Evolutionary conservation across 35 echinoderm and acorn worm species (phyloP).

Genomic region (Antedon bifida): DNA sequence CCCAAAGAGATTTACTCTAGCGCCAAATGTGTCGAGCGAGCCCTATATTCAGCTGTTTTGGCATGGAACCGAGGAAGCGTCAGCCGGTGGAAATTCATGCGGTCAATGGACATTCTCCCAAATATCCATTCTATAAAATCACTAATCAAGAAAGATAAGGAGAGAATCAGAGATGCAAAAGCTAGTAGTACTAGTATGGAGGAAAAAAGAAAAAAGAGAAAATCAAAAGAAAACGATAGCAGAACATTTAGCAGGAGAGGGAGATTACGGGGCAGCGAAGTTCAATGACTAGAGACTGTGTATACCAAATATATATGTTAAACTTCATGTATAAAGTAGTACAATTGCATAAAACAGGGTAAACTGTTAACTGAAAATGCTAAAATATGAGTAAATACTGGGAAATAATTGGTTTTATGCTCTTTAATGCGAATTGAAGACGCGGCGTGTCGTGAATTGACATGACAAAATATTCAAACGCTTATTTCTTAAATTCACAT

Average conservation of each 20-base stretch:
- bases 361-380: background rate
- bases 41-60: background rate
- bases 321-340: background rate
- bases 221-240: background rate
- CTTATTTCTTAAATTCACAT: background rate
- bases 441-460: background rate
- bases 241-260: background rate
- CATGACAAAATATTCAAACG: background rate
- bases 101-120: background rate
- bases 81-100: background rate
- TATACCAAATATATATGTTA: background rate
- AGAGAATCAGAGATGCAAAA: background rate
- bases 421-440: background rate
- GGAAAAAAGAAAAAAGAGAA: background rate
- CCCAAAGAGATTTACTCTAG: background rate
- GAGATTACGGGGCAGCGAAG: background rate
- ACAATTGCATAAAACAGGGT: background rate
- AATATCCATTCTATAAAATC: background rate
- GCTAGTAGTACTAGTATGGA: background rate
- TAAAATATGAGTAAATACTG: background rate
- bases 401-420: background rate
- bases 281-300: background rate
- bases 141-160: background rate
- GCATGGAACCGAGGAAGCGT: background rate
- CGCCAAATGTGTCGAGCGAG: background rate